Evolutionary conservation across 2,888 invertebrate genomes (phyloP).

Genomic region (Hypomecis punctinalis): DNA sequence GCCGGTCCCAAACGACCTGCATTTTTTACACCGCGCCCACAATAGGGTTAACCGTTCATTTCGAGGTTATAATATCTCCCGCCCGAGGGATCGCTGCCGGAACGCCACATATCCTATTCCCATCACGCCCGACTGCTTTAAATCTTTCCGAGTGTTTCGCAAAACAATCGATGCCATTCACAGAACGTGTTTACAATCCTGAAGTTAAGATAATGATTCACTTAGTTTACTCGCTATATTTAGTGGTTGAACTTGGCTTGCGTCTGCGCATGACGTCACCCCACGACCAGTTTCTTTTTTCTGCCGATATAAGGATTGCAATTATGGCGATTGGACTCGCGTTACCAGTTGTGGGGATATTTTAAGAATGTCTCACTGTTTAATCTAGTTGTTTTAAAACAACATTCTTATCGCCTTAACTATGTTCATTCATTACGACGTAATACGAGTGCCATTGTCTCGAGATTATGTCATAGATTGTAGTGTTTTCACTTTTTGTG

Average conservation of each 20-base stretch:
- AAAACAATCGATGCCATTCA: slow-evolving; percentile 37
- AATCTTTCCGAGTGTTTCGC: slow-evolving; percentile 21
- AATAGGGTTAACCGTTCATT: slow-evolving; percentile 64
- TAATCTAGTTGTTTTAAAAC: slow-evolving; percentile 31
- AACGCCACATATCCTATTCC: not conserved
- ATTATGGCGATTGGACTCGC: slow-evolving; percentile 56
- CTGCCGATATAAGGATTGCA: slow-evolving; percentile 60
- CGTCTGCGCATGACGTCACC: slow-evolving; percentile 73
- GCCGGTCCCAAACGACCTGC: slow-evolving; percentile 50
- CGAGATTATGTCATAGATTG: slow-evolving; percentile 17
- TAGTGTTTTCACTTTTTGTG: slow-evolving; percentile 20
- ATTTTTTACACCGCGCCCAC: slow-evolving; percentile 70
- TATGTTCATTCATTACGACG: slow-evolving; percentile 28
- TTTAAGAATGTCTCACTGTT: slow-evolving; percentile 32
- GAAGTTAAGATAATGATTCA: slow-evolving; percentile 66
- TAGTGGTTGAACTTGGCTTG: slow-evolving; percentile 59
- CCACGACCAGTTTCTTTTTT: slow-evolving; percentile 56
- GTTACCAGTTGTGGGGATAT: slow-evolving; percentile 35
- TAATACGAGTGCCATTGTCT: slow-evolving; percentile 30
- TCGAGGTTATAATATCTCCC: slow-evolving; percentile 78
- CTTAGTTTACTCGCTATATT: slow-evolving; percentile 75
- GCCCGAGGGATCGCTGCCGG: slow-evolving; percentile 35
- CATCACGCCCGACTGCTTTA: slow-evolving; percentile 7
- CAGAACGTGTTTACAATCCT: slow-evolving; percentile 51
- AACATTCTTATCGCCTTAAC: slow-evolving; percentile 34